These are phyloP conservation scores for Cerastis leucographa DNA, from an alignment of 2,888 invertebrate genomes.

Conservation along the genomic window DNA sequence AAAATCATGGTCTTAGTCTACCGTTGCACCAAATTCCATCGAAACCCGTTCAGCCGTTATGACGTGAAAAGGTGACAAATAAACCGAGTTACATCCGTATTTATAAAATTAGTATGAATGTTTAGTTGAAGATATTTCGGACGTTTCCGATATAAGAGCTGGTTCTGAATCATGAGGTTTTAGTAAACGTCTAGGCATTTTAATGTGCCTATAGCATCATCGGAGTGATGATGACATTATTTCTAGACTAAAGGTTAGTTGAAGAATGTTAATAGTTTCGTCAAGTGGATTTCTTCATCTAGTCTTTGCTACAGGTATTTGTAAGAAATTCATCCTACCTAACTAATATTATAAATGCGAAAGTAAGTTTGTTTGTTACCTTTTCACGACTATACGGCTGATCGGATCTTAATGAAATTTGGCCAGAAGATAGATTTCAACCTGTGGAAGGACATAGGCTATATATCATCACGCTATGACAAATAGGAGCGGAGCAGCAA, in stretches of 20 bases:
- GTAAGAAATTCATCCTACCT: neutral
- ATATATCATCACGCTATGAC: no score
- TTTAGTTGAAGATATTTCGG: slow-evolving; percentile 24
- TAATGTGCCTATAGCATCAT: slow-evolving; percentile 25
- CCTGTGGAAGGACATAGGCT: no score
- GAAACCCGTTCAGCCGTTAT: neutral
- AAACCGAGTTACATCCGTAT: neutral
- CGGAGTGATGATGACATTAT: slow-evolving; percentile 14
- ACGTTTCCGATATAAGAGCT: slow-evolving; percentile 52
- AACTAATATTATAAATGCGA: no score
- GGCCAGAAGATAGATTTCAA: no score
- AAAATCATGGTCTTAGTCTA: no score
- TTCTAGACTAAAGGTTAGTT: slow-evolving; percentile 22
- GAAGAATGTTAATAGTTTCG: slow-evolving; percentile 33
- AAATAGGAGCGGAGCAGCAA: no score
- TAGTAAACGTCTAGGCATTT: slow-evolving; percentile 39
- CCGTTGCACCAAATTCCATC: neutral
- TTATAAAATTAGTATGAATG: neutral
- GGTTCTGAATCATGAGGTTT: slow-evolving; percentile 48
- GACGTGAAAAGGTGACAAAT: neutral
- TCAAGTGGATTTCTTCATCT: slow-evolving; percentile 3
- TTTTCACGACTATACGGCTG: no score
- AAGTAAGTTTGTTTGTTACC: no score
- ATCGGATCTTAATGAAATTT: no score
- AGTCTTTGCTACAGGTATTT: neutral